Evolutionary conservation across 2,797 vertebrate species (phyloP), one percentile per base, ranked within the genome.

Genomic region (Aratinga solstitialis): DNA sequence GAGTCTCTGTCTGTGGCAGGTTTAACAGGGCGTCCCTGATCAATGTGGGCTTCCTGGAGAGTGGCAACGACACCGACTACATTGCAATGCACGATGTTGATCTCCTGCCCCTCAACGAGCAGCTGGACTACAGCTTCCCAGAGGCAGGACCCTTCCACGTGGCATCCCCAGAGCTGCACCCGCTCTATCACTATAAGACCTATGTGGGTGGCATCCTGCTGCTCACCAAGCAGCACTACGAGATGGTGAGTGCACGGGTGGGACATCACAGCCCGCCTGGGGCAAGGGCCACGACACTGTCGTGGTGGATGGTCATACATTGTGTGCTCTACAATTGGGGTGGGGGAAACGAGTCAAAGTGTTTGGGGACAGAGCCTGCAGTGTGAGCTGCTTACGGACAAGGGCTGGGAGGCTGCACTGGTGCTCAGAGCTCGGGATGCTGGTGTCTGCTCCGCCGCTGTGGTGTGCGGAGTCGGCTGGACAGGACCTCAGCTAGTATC

Each of bases 81-180:
- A 98, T 99, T 19, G 99, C 99, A 3, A 99, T 99, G 99, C 99
- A 99, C 0, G 99, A 99, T 2, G 99, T 99, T 32, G 99, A 99
- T 96, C 98, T 99, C 96, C 97, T 99, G 90, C 99, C 99, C 17
- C 98, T 98, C 83, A 99, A 99, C 1, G 98, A 99, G 18, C 98
- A 98, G 45, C 98, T 99, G 95, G 98, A 99, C 97, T 99, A 99
- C 9, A 95, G 99, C 50, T 99, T 99, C 96, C 99, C 99, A 0
- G 98, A 98, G 79, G 98, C 98, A 4, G 99, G 99, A 3, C 99
- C 99, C 7, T 99, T 99, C 97, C 99, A 99, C 0, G 98, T 99
- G 94, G 99, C 99, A 11, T 99, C 99, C 3, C 99, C 99, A 0
- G 99, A 99, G 81, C 98, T 99, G 80, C 99, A 99, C 97, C 99